Base-by-base conservation (phyloP, 1,140 invertebrate genomes). In the Drosophila repleta region DNA sequence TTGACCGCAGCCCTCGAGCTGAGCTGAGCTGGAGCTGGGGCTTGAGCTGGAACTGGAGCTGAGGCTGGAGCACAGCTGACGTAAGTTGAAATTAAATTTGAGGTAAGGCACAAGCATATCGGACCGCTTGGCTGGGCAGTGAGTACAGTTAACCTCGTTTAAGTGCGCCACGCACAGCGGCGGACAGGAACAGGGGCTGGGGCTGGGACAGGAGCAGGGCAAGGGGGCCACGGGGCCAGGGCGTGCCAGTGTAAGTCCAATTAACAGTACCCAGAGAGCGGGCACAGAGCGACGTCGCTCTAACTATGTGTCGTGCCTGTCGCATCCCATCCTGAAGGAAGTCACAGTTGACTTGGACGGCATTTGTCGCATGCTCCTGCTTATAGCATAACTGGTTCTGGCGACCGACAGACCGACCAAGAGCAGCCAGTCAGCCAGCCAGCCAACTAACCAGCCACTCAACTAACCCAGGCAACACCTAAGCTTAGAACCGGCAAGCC, bases 341-440 rank as follows among this genome's bases (percentile, higher is more conserved):
- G 82, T 82, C 61, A 63, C 53, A 41, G 32, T 41, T 60, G 77
- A 83, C 75, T 70, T 72, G 69, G 65, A 74, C 65, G 66, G 66
- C 66, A 74, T 85, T 85, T 85, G 82, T 85, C 82, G 82, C 82
- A 82, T 87, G 82, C 78, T 85, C 83, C 82, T 87, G 82, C 82
- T 87, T 85, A 71, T 52, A 77, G 66, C 82, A 85, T 75, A 87
- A 87, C 78, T 87, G 82, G 82, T 82, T 85, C 71, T 87, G 65
- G 70, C 64, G 64, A 76, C 74, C 74, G 74, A 76, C 58, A 67
- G 60, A 67, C 48, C 60, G 37, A 55, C 37, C 56, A 79, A 43
- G 24, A 17, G 26, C 57, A 52, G 17, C 35, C 49, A 52, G 17
- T 18, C 49, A 60, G 55, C 72, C 72, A 71, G 43, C 24, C 18